phyloP scores from a whole-genome alignment of 2,888 invertebrate genomes.

The Anthoptus insignis region DNA sequence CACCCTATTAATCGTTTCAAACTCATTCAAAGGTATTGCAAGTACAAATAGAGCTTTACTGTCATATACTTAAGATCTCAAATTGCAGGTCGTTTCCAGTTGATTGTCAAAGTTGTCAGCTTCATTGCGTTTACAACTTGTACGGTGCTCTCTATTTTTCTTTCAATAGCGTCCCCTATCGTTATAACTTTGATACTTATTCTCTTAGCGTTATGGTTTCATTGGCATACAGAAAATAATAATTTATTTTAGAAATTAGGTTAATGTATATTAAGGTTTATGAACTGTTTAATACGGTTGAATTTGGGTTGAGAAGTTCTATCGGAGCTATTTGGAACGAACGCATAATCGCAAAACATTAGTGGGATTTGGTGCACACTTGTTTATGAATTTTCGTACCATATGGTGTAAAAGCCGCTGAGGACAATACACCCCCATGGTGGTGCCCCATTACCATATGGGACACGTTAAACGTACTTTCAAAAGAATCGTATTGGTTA shows the following conservation, averaged over 20 bases:
- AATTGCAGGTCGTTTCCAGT: slow-evolving; percentile 45
- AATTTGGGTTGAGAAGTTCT: slow-evolving; percentile 42
- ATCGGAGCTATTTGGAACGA: slow-evolving; percentile 53
- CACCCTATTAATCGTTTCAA: slow-evolving; percentile 80
- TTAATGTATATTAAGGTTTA: slow-evolving; percentile 18
- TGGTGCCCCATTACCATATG: slow-evolving; percentile 80
- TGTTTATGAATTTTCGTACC: slow-evolving; percentile 83
- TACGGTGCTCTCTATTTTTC: slow-evolving; percentile 60
- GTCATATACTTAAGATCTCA: not conserved
- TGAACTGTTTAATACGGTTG: slow-evolving; percentile 47
- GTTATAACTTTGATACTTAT: slow-evolving; percentile 14
- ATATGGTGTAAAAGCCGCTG: slow-evolving; percentile 84
- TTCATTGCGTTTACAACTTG: slow-evolving; percentile 67
- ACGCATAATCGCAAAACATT: slow-evolving; percentile 69
- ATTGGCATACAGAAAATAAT: not conserved
- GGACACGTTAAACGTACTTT: slow-evolving; percentile 82
- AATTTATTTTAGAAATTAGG: not conserved
- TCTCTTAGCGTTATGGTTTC: not conserved
- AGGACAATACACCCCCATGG: slow-evolving; percentile 82
- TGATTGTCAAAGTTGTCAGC: slow-evolving; percentile 67
- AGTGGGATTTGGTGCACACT: slow-evolving; percentile 78
- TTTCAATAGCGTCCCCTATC: slow-evolving; percentile 41
- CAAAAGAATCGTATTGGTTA: slow-evolving; percentile 75
- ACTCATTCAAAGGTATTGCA: slow-evolving; percentile 54
- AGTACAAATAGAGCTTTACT: slow-evolving; percentile 52